A percentile compares a stretch with the other conserved stretches of the same genome.
phyloP scores from a whole-genome alignment of 35 echinoderm and acorn worm genomes.

The Apostichopus japonicus region DNA sequence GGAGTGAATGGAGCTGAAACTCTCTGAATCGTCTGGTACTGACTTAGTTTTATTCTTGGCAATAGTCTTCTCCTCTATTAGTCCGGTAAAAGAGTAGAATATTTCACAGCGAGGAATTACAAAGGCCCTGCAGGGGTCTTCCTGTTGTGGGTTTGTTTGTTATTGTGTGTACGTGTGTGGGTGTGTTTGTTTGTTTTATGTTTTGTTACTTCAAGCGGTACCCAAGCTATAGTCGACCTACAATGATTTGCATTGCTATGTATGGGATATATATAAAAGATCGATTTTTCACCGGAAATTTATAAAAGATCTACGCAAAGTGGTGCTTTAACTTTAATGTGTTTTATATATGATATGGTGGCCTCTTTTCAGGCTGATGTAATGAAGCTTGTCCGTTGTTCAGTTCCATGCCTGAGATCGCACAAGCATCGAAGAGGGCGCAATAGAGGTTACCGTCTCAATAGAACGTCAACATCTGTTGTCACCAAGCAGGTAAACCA shows the following conservation, averaged over 20 bases:
- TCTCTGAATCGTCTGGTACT: too few relatives aligned
- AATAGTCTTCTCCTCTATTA: too few relatives aligned
- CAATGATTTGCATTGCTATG: not conserved
- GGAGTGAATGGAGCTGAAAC: too few relatives aligned
- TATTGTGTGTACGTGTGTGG: too few relatives aligned
- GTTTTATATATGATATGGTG: not conserved
- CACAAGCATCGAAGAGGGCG: not conserved
- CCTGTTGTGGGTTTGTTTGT: too few relatives aligned
- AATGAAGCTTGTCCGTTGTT: conserved; percentile 2
- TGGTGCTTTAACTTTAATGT: not conserved
- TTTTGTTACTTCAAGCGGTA: not conserved
- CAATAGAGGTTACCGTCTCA: not conserved
- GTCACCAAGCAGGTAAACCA: not conserved
- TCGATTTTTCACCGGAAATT: not conserved
- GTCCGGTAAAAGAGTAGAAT: too few relatives aligned
- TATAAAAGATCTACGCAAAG: not conserved
- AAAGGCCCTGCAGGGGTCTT: too few relatives aligned
- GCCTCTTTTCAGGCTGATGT: not conserved
- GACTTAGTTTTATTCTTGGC: too few relatives aligned
- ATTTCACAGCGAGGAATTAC: too few relatives aligned
- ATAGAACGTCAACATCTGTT: not conserved
- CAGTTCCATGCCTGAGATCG: not conserved
- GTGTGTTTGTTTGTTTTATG: too few relatives aligned
- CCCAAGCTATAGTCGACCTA: not conserved
- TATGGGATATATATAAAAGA: not conserved